phyloP scores from a whole-genome alignment of 2,113 vertebrate genomes.

The Heterocephalus glaber region DNA sequence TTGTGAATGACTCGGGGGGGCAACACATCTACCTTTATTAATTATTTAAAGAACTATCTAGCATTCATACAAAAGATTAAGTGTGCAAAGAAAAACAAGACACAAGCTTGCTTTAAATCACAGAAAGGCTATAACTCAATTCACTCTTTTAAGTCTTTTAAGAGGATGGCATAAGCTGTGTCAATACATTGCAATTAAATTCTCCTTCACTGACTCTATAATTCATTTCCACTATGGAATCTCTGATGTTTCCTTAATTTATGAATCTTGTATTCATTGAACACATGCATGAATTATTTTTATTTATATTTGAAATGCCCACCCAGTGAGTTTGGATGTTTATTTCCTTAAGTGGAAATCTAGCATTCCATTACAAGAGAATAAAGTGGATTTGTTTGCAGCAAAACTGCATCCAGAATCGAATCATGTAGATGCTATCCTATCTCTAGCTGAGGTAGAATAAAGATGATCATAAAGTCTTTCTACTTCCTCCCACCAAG shows the following conservation, averaged over 20 bases:
- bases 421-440: not conserved
- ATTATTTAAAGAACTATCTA: not conserved
- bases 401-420: accelerated
- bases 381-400: not conserved
- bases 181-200: slow-evolving; percentile 4
- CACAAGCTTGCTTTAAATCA: not conserved
- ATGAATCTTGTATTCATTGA: not conserved
- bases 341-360: not conserved
- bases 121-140: not conserved
- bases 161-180: not conserved
- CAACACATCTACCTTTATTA: not conserved
- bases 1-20: not conserved
- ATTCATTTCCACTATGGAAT: slow-evolving; percentile 1
- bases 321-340: not conserved
- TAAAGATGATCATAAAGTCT: not conserved
- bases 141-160: not conserved
- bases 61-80: not conserved
- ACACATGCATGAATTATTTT: not conserved
- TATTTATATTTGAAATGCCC: not conserved
- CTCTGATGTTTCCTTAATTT: not conserved
- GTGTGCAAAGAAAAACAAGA: not conserved
- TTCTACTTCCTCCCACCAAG: too few relatives aligned
- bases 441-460: not conserved
- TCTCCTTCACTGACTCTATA: not conserved
- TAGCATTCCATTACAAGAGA: not conserved